Evolutionary conservation across 1,140 invertebrate genomes (phyloP), one percentile per base, ranked within the genome.

Genomic region (Lasaia peninsularis): DNA sequence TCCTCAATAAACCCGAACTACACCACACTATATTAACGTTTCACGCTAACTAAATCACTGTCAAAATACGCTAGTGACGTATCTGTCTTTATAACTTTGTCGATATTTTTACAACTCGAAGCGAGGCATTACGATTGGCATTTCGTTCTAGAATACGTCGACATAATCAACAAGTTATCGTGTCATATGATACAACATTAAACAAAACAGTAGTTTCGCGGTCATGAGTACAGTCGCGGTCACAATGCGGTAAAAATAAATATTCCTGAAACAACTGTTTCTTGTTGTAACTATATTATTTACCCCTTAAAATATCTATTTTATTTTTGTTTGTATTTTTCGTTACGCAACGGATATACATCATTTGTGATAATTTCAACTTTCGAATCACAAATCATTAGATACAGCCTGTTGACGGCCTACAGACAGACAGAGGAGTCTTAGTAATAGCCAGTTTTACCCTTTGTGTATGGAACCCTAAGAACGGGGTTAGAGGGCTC

Each of bases 91-190:
- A 11, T 48, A 21, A 48, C 20, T 12, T 48, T 48, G 44, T 48
- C 44, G 44, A 48, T 48, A 48, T 48, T 48, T 48, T 48, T 48
- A 20, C 44, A 20, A 48, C 44, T 5, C n/a, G 18, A 20, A 20
- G 40, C 11, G 37, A 20, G 20, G 40, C n/a, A 48, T 48, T 18
- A 20, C 40, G 40, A 48, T 21, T 48, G 40, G 40, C 40, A 48
- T 48, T 48, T 48, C 40, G n/a, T 48, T 48, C 40, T 48, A 48
- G 40, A 48, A 48, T 48, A 48, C 40, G 40, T 20, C 40, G 18
- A 20, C 16, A 48, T 40, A 48, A 48, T 48, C 20, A 48, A 48
- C 40, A 48, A 48, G 37, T 48, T 48, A 48, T 48, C 40, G 11
- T 48, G 40, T 48, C 40, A 48, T 48, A 48, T 48, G 18, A 48